A percentile compares a stretch with the other conserved stretches of the same genome.
Conservation (phyloP, 2,888 invertebrate genomes). For the Thereva nobilitata region DNA sequence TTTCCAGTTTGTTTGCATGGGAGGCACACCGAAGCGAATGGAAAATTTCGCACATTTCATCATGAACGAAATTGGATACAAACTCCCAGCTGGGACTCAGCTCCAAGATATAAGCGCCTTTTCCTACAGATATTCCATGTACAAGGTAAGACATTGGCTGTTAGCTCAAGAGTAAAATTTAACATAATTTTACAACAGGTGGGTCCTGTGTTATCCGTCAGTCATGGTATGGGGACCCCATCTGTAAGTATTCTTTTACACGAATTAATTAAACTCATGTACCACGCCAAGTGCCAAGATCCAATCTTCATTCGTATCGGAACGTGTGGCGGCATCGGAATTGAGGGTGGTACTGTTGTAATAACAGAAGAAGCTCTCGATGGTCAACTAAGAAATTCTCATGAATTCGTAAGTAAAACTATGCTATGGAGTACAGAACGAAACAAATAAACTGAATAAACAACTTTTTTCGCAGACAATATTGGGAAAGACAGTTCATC, state of each 20-base stretch:
- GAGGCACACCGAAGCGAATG: slow-evolving; percentile 93
- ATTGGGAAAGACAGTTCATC: slow-evolving; percentile 77
- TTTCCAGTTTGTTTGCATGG: slow-evolving; percentile 93
- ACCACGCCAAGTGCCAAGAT: slow-evolving; percentile 83
- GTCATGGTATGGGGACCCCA: slow-evolving; percentile 97
- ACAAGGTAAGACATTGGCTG: slow-evolving; percentile 70
- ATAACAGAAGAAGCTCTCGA: slow-evolving; percentile 92
- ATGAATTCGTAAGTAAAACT: slow-evolving; percentile 73
- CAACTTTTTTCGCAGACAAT: slow-evolving; percentile 67
- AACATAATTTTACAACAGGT: slow-evolving; percentile 45
- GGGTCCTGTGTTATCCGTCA: slow-evolving; percentile 57
- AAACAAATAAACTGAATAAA: background rate
- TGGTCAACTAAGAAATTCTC: slow-evolving; percentile 77
- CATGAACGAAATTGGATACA: slow-evolving; percentile 86
- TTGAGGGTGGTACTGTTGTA: slow-evolving; percentile 91
- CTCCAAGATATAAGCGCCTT: slow-evolving; percentile 87
- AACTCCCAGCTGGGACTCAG: slow-evolving; percentile 85
- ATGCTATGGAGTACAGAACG: background rate
- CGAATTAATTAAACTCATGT: slow-evolving; percentile 95
- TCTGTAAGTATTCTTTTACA: slow-evolving; percentile 94
- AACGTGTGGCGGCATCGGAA: slow-evolving; percentile 92
- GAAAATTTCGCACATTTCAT: slow-evolving; percentile 89
- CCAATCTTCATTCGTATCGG: slow-evolving; percentile 92
- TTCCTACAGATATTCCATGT: slow-evolving; percentile 93
- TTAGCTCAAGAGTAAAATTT: background rate